Base-by-base conservation (phyloP, 2,888 invertebrate genomes). In the Drosophila setosimentum region DNA sequence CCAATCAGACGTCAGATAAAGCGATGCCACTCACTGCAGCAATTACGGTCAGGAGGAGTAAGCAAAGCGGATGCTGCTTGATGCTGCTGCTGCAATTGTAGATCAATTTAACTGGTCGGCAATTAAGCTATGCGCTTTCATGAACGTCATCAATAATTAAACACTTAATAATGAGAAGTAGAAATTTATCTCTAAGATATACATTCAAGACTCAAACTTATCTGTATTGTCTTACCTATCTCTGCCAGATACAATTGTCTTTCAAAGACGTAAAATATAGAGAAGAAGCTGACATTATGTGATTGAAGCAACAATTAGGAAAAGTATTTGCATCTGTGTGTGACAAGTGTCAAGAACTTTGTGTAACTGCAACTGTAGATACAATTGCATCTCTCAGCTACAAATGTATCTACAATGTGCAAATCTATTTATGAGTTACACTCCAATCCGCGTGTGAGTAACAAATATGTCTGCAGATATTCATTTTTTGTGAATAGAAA, bases 1-100 rank as follows among this genome's bases (percentile, higher is more conserved):
- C 68, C 68, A 68, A 68, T 68, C 68, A 50, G 49, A 33, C 2
- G 11, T 3, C 4, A 32, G 49, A 24, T 29, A 35, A 37, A n/a
- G 11, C 27, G 18, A 27, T 37, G 37, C 55, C 8, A 6, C 33
- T 50, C 50, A 7, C n/a, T 30, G 13, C 3, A n/a, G 30, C 24
- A 49, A 24, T 27, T 7, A 27, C 24, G 18, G 27, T 11, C 37
- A n/a, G 40, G 5, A n/a, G 40, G 5, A n/a, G 3, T 40, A 2
- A 5, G 5, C 45, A 16, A 21, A 24, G 24, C 24, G 45, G 45
- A 45, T 45, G 45, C 45, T 4, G 8, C 4, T 24, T 45, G 2
- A 16, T 24, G 45, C 45, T 16, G 45, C 40, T 40, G 40, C 16
- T 45, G 45, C 45, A 45, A 7, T 3, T 21, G 21, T 45, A 13